Conservation (phyloP, 2,797 vertebrate species). For the Momotus momota region DNA sequence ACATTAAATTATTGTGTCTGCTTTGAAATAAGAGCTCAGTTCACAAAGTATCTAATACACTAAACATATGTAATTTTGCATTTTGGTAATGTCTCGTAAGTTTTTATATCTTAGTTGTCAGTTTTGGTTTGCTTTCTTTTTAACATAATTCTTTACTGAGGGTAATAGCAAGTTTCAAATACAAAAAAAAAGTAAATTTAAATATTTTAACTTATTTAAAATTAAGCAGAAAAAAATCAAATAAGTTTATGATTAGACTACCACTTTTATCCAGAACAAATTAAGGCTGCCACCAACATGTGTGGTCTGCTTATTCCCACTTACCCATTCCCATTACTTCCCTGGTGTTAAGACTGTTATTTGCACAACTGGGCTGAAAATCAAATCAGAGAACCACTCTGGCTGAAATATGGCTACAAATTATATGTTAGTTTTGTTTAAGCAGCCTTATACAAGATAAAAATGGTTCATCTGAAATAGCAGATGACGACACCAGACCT, state of each 20-base stretch:
- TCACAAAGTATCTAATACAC: not conserved
- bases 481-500: not conserved
- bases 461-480: not conserved
- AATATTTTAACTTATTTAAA: not conserved
- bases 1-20: not conserved
- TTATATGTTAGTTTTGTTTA: not conserved
- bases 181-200: not conserved
- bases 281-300: not conserved
- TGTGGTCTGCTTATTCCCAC: not conserved
- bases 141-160: not conserved
- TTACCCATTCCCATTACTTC: not conserved
- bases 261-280: not conserved
- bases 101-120: not conserved
- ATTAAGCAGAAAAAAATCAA: not conserved
- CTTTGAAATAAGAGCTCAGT: not conserved
- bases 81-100: not conserved
- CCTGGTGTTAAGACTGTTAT: not conserved
- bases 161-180: not conserved
- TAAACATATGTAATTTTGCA: not conserved
- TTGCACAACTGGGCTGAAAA: not conserved
- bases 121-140: not conserved
- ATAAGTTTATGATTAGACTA: not conserved
- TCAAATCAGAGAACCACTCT: not conserved
- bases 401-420: not conserved
- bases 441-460: not conserved